These are phyloP conservation scores for Pampus argenteus DNA, from an alignment of 2,797 vertebrate genomes.

Conservation along the genomic window DNA sequence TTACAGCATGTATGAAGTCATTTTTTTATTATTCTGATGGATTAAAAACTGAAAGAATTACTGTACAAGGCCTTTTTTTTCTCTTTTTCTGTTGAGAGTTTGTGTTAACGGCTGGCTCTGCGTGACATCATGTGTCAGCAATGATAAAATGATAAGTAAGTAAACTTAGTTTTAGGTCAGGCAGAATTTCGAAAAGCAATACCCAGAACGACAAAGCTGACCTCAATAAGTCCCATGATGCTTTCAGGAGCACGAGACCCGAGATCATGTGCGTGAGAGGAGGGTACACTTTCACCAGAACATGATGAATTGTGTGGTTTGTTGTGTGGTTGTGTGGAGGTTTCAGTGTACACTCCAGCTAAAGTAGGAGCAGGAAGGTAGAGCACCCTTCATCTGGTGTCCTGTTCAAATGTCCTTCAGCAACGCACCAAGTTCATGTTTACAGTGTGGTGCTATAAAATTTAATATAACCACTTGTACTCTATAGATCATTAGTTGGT, in stretches of 20 bases:
- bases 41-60: slow-evolving; percentile 9
- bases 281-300: slow-evolving; percentile 19
- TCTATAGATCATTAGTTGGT: background rate
- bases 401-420: slow-evolving; percentile 5
- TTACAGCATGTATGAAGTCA: background rate
- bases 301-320: slow-evolving; percentile 64
- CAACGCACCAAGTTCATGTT: background rate
- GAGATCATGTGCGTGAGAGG: slow-evolving; percentile 26
- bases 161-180: slow-evolving; percentile 52
- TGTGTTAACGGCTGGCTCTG: slow-evolving; percentile 2
- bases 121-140: slow-evolving; percentile 13
- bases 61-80: background rate
- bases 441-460: background rate
- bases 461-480: background rate
- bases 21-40: slow-evolving; percentile 11
- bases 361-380: slow-evolving; percentile 6
- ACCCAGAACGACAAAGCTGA: slow-evolving; percentile 37
- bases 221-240: slow-evolving; percentile 25
- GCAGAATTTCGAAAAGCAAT: slow-evolving; percentile 29
- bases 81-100: background rate
- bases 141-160: slow-evolving; percentile 42
- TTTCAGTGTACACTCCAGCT: slow-evolving; percentile 6
- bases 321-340: slow-evolving; percentile 19
- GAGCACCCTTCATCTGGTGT: slow-evolving; percentile 17
- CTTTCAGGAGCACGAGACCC: slow-evolving; percentile 22